Evolutionary conservation across 2,797 vertebrate genomes (phyloP).

Genomic region (Gadopsis bispinosus): DNA sequence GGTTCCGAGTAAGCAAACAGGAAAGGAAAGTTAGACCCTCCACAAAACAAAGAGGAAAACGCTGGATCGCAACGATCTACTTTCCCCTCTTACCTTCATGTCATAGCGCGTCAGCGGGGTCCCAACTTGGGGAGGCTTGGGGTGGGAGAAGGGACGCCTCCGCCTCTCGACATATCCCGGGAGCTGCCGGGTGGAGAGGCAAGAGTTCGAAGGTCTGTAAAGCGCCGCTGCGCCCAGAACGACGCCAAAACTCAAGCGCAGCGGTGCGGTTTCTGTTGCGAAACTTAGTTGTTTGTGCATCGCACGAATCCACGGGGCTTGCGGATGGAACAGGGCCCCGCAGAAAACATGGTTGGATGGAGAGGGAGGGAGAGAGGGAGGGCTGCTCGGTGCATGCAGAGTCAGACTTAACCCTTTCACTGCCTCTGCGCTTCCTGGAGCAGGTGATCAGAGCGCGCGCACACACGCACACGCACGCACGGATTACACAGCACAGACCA

Average conservation of each 20-base stretch:
- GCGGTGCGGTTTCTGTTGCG: constrained; percentile 17
- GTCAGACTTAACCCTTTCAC: constrained; percentile 84
- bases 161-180: constrained; percentile 76
- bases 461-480: not conserved
- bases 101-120: constrained; percentile 73
- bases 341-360: constrained; percentile 48
- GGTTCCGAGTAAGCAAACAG: constrained; percentile 39
- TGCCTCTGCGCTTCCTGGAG: constrained; percentile 35
- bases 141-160: constrained; percentile 71
- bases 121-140: constrained; percentile 76
- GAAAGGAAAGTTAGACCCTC: constrained; percentile 52
- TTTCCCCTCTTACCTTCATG: constrained; percentile 82
- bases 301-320: constrained; percentile 47
- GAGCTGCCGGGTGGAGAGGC: constrained; percentile 24
- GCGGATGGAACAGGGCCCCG: constrained; percentile 68
- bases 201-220: not conserved
- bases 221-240: not conserved
- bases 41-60: not conserved
- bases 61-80: constrained; percentile 11
- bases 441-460: constrained; percentile 39
- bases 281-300: constrained; percentile 63
- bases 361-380: constrained; percentile 43
- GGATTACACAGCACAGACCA: not conserved
- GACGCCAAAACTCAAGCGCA: constrained; percentile 6
- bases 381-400: constrained; percentile 76